Evolutionary conservation across 2,888 invertebrate genomes (phyloP).

Genomic region (Caenorhabditis drosophilae): DNA sequence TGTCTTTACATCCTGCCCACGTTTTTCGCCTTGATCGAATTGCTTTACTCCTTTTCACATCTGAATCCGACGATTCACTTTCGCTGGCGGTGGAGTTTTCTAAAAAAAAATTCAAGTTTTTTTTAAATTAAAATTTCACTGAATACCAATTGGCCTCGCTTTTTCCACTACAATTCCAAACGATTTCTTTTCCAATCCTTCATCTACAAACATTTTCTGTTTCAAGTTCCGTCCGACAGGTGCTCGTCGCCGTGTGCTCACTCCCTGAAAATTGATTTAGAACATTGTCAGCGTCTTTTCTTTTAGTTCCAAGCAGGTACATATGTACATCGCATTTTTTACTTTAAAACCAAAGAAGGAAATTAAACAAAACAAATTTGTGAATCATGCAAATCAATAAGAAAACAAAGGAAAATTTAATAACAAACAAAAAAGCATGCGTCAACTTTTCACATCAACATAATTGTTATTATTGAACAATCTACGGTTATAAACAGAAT

Average conservation of each 20-base stretch:
- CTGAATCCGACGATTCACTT: constrained; percentile 8
- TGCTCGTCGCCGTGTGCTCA: constrained; percentile 14
- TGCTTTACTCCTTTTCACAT: constrained; percentile 5
- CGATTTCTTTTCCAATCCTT: no score
- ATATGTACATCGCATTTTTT: neutral
- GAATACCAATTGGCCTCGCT: no score
- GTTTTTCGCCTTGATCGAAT: constrained; percentile 13
- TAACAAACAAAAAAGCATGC: constrained; percentile 1
- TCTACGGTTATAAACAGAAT: no score
- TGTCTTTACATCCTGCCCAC: constrained; percentile 1
- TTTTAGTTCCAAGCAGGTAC: no score
- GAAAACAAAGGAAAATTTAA: neutral
- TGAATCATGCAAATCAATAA: neutral
- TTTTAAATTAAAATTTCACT: constrained; percentile 4
- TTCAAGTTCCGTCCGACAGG: constrained; percentile 15
- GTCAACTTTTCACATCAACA: no score
- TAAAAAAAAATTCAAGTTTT: constrained; percentile 6
- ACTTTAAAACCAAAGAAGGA: neutral
- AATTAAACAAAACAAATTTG: neutral
- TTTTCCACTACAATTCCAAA: no score
- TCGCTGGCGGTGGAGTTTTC: constrained; percentile 4
- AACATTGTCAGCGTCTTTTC: no score
- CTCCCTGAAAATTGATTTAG: no score
- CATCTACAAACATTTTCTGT: neutral
- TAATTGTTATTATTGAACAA: no score